phyloP scores from a whole-genome alignment of 2,797 vertebrate genomes.

The Etheostoma perlongum region DNA sequence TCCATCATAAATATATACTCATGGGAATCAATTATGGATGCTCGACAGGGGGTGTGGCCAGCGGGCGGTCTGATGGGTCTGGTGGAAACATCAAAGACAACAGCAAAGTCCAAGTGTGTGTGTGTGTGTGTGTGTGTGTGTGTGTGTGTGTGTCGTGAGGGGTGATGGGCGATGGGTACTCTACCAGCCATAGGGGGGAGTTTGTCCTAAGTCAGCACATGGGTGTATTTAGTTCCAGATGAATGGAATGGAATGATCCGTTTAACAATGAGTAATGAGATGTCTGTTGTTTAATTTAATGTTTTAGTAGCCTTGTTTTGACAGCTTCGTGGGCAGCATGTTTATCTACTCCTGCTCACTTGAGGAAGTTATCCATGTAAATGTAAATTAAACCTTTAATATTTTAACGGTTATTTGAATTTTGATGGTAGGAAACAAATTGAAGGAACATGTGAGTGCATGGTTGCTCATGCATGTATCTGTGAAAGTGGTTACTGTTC shows the following conservation, averaged over 20 bases:
- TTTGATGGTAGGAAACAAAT: slow-evolving; percentile 4
- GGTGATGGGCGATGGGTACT: slow-evolving; percentile 15
- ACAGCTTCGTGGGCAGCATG: neutral
- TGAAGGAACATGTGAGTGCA: slow-evolving; percentile 12
- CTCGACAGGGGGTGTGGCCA: slow-evolving; percentile 30
- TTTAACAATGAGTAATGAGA: slow-evolving; percentile 67
- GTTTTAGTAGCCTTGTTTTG: slow-evolving; percentile 31
- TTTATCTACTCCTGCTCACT: neutral
- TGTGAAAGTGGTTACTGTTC: slow-evolving; percentile 27
- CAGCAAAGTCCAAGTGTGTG: slow-evolving; percentile 35
- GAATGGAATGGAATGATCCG: slow-evolving; percentile 65
- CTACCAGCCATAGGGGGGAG: slow-evolving; percentile 22
- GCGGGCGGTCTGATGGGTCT: slow-evolving; percentile 16
- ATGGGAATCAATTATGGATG: slow-evolving; percentile 67
- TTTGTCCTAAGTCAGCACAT: slow-evolving; percentile 62
- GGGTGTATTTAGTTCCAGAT: slow-evolving; percentile 75
- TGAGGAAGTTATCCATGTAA: neutral
- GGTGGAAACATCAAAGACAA: slow-evolving; percentile 55
- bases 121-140: slow-evolving; percentile 31
- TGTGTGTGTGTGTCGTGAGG: slow-evolving; percentile 1
- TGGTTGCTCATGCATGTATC: slow-evolving; percentile 22
- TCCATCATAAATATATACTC: slow-evolving; percentile 60
- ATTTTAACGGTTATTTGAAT: neutral
- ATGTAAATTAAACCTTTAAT: slow-evolving; percentile 8
- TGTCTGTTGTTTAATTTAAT: slow-evolving; percentile 44